These are phyloP conservation scores for Pomacea canaliculata DNA, from an alignment of 2,888 invertebrate genomes.

Conservation along the genomic window DNA sequence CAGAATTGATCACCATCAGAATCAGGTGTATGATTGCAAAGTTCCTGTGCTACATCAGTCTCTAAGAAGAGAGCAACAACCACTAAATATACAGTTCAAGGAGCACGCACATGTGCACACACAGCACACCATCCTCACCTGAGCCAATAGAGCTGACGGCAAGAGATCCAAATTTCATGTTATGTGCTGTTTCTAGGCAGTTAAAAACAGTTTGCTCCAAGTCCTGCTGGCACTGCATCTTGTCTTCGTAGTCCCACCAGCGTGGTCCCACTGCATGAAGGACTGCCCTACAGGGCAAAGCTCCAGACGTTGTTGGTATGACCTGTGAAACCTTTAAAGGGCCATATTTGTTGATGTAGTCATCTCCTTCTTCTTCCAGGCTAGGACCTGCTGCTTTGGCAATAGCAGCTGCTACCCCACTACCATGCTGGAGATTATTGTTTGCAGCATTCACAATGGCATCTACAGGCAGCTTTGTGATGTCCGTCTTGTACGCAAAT, in stretches of 20 bases:
- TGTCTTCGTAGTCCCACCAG: slow-evolving; percentile 24
- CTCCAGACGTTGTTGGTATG: slow-evolving; percentile 20
- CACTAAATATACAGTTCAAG: too few species aligned
- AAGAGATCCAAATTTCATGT: background rate
- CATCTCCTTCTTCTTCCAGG: slow-evolving; percentile 5
- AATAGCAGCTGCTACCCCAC: slow-evolving; percentile 28
- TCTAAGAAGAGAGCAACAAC: too few species aligned
- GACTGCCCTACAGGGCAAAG: slow-evolving; percentile 20
- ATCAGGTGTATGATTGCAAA: too few species aligned
- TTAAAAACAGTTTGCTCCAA: slow-evolving; percentile 3
- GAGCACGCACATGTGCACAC: too few species aligned
- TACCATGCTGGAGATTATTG: slow-evolving; percentile 10
- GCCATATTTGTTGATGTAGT: slow-evolving; percentile 4
- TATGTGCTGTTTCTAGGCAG: background rate
- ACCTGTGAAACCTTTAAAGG: slow-evolving; percentile 18
- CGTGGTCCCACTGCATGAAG: slow-evolving; percentile 32
- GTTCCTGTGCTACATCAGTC: too few species aligned
- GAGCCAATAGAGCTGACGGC: slow-evolving; percentile 11
- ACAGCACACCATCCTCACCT: background rate
- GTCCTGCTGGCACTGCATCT: slow-evolving; percentile 1
- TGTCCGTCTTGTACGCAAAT: slow-evolving; percentile 17
- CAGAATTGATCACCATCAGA: too few species aligned
- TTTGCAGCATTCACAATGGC: slow-evolving; percentile 33
- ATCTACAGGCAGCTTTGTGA: slow-evolving; percentile 28
- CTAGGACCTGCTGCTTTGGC: slow-evolving; percentile 17